phyloP scores from a whole-genome alignment of 2,797 vertebrate species.

The Percopsis omiscomaycus region DNA sequence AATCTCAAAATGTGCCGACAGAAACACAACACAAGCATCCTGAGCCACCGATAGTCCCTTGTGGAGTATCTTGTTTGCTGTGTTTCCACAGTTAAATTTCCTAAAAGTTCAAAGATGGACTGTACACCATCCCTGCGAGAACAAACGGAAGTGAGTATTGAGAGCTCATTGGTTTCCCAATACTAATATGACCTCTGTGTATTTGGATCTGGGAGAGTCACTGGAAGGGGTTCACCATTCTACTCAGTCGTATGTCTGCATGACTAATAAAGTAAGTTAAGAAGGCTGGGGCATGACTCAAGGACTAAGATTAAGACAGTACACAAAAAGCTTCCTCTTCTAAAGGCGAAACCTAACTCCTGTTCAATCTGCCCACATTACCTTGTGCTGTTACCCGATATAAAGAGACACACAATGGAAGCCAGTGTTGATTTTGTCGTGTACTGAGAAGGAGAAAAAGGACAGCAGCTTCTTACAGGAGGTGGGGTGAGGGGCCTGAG shows the following conservation, averaged over 20 bases:
- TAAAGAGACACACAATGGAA: slow-evolving; percentile 65
- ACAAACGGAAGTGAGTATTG: slow-evolving; percentile 32
- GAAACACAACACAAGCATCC: slow-evolving; percentile 55
- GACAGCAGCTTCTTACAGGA: slow-evolving; percentile 38
- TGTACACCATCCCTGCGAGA: slow-evolving; percentile 33
- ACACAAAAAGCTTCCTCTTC: slow-evolving; percentile 71
- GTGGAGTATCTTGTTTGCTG: slow-evolving; percentile 56
- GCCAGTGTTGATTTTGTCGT: slow-evolving; percentile 65
- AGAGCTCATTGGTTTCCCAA: slow-evolving; percentile 39
- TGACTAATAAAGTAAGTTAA: slow-evolving; percentile 73
- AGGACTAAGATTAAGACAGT: slow-evolving; percentile 58
- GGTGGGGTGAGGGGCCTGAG: slow-evolving; percentile 25
- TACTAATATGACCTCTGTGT: slow-evolving; percentile 43
- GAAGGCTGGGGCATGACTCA: slow-evolving; percentile 58
- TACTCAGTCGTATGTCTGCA: slow-evolving; percentile 58
- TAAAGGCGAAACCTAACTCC: slow-evolving; percentile 67
- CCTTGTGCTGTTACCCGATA: slow-evolving; percentile 64
- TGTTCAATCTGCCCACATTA: slow-evolving; percentile 59
- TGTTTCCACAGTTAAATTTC: slow-evolving; percentile 36
- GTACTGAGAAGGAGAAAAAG: slow-evolving; percentile 37
- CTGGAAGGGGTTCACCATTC: slow-evolving; percentile 47
- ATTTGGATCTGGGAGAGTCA: slow-evolving; percentile 42
- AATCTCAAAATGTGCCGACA: slow-evolving; percentile 59
- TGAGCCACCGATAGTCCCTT: slow-evolving; percentile 56
- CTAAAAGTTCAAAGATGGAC: slow-evolving; percentile 51